Evolutionary conservation across 2,113 vertebrate species (phyloP), one percentile per base, ranked within the genome.

Genomic region (Toxotes chatareus): DNA sequence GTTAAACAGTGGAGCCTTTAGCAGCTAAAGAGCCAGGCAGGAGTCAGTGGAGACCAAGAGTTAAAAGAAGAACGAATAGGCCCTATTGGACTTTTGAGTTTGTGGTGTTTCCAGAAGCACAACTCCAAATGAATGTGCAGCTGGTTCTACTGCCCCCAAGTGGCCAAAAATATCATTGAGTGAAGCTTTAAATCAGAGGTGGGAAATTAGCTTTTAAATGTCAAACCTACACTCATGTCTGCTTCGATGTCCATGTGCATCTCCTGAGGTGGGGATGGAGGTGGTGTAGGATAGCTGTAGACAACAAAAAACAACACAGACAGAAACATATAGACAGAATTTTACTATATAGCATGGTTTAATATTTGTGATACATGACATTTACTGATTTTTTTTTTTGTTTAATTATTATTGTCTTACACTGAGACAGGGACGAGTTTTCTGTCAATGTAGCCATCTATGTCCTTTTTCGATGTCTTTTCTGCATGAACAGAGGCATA

Each of bases 261-360:
- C 10, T 85, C 62, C 12, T 0, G 23, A 1, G 71, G 84, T 21
- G 92, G 90, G 55, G 90, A 92, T 0, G 86, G 47, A 63, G 87
- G 89, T 17, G 89, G 86, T 0, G 84, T 80, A 0, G 78, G 82
- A 7, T 40, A 7, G 0, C 88, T 91, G 83, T 31, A 27, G 16
- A 34, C 5, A 31, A 40, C 53, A 36, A 0, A 27, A 11, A 34
- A 2, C 4, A 32, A 31, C 27, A 27, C 27, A 27, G 27, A 27
- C 27, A 27, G 27, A 56, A 0, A 36, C 1, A 61, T 7, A 2
- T 17, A 19, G 4, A 12, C 14, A 61, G 0, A 1, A 36, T 36
- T 36, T 36, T 40, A 63, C 17, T 3, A 40, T 2, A 59, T 0
- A 57, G 16, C 38, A 1, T 9, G 5, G 12, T 34, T 3, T 55